These are phyloP conservation scores for Ecdyonurus torrentis DNA, from an alignment of 2,888 invertebrate genomes.

Conservation along the genomic window DNA sequence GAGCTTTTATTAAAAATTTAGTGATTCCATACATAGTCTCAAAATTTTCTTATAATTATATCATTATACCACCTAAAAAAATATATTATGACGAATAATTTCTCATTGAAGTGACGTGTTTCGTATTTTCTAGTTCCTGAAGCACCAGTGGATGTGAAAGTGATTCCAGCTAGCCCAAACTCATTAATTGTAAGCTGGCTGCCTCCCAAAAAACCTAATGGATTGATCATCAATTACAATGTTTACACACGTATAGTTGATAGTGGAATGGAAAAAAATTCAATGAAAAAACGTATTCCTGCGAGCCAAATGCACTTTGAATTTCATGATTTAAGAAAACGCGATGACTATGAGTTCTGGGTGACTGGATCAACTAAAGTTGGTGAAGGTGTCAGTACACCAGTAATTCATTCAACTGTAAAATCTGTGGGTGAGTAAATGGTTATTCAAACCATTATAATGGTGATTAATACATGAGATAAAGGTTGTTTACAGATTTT, in stretches of 20 bases:
- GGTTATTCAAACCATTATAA: too few relatives aligned
- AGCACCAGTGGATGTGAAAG: conserved; percentile 27
- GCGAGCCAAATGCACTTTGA: conserved; percentile 14
- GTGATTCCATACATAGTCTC: background rate
- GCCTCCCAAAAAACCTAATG: conserved; percentile 27
- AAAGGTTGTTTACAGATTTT: too few relatives aligned
- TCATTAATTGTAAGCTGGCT: conserved; percentile 24
- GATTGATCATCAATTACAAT: conserved; percentile 26
- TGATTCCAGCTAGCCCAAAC: conserved; percentile 24
- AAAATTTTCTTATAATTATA: background rate
- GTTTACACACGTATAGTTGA: conserved; percentile 21
- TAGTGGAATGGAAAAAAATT: conserved; percentile 17
- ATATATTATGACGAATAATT: background rate
- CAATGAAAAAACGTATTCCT: conserved; percentile 7
- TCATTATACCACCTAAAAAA: background rate
- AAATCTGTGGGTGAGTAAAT: conserved; percentile 18
- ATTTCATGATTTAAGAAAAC: conserved; percentile 16
- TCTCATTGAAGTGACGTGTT: too few relatives aligned
- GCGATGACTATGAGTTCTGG: conserved; percentile 22
- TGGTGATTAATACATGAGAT: too few relatives aligned
- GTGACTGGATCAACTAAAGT: conserved; percentile 29
- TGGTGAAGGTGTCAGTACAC: conserved; percentile 25
- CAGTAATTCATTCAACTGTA: conserved; percentile 22
- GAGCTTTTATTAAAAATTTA: too few relatives aligned
- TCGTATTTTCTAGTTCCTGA: conserved; percentile 24